Conservation (phyloP, 1,140 invertebrate genomes). For the Dinoponera quadriceps region DNA sequence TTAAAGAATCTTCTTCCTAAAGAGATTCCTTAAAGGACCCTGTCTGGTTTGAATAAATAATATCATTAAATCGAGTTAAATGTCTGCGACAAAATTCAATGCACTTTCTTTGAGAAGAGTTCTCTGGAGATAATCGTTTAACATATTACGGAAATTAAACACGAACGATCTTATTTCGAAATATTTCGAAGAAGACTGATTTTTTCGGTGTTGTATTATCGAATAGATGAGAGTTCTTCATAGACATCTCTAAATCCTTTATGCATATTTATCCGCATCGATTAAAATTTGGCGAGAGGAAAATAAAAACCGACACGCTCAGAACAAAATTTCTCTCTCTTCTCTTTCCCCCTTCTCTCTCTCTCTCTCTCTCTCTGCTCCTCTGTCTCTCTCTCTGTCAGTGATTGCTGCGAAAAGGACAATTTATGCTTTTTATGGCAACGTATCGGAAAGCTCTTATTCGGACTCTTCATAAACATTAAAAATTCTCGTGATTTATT, state of each 20-base stretch:
- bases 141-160: constrained; percentile 2
- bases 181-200: constrained; percentile 5
- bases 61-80: constrained; percentile 45
- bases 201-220: constrained; percentile 13
- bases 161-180: background rate
- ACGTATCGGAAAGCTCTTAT: constrained; percentile 3
- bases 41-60: constrained; percentile 49
- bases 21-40: constrained; percentile 19
- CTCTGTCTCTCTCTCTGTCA: background rate
- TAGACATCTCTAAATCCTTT: constrained; percentile 30
- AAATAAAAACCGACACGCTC: constrained; percentile 49
- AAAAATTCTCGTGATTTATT: no score
- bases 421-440: constrained; percentile 11
- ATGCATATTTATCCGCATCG: constrained; percentile 54
- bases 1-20: constrained; percentile 25
- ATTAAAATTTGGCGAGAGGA: constrained; percentile 39
- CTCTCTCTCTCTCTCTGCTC: background rate
- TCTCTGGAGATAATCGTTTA: constrained; percentile 26
- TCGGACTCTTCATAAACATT: constrained; percentile 30
- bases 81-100: constrained; percentile 25
- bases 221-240: constrained; percentile 26
- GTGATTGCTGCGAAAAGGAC: background rate
- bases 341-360: background rate
- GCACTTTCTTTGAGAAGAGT: background rate
- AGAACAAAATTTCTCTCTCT: constrained; percentile 44